Percentiles rank a stretch among this genome's conserved stretches.
Conservation (phyloP, 1,140 invertebrate species). For the Colletes gigas region DNA sequence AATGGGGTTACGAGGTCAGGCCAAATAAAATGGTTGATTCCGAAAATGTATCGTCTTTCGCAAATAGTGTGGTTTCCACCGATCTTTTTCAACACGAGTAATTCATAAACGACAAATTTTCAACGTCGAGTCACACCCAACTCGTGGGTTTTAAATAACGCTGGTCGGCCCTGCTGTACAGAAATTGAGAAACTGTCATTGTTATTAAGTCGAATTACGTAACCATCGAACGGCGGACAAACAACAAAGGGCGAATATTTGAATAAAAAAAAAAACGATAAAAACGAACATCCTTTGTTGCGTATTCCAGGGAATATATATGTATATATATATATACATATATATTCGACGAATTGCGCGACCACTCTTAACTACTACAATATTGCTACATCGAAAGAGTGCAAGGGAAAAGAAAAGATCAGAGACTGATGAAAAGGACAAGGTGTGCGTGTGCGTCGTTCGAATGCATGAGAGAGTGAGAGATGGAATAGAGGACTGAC, state of each 20-base stretch:
- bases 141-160: constrained; percentile 64
- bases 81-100: constrained; percentile 1
- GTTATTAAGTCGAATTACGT: constrained; percentile 75
- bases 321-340: neutral
- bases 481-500: constrained; percentile 25
- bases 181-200: constrained; percentile 79
- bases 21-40: constrained; percentile 18
- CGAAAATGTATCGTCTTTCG: constrained; percentile 4
- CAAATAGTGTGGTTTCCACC: neutral
- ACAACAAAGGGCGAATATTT: constrained; percentile 49
- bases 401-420: constrained; percentile 35
- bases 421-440: constrained; percentile 33
- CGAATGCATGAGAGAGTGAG: constrained; percentile 54
- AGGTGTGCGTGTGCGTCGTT: constrained; percentile 40
- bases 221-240: constrained; percentile 53
- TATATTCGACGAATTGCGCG: constrained; percentile 75
- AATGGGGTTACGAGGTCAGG: constrained; percentile 25
- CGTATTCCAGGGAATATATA: constrained; percentile 58
- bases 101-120: neutral
- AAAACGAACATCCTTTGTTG: constrained; percentile 55
- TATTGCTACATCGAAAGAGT: constrained; percentile 68
- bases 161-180: constrained; percentile 73
- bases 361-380: constrained; percentile 71
- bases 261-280: constrained; percentile 6
- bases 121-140: constrained; percentile 67